A percentile compares a stretch with the other conserved stretches of the same genome.
Evolutionary conservation across 2,888 invertebrate genomes (phyloP).

Genomic region (Morpho achilles): DNA sequence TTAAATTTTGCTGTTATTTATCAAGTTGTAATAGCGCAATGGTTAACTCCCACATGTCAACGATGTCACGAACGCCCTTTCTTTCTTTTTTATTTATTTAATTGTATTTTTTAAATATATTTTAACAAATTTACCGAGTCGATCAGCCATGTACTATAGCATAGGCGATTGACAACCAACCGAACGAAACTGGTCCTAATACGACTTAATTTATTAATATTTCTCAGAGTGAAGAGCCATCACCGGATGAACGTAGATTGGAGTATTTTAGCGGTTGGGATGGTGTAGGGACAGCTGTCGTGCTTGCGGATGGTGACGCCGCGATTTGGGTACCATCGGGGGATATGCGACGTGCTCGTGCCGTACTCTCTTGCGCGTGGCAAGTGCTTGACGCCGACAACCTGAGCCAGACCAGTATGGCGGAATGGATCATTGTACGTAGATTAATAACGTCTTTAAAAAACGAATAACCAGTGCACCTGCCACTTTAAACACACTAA

Average conservation of each 20-base stretch:
- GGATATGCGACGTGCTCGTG: constrained; percentile 92
- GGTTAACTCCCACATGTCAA: no score
- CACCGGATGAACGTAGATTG: constrained; percentile 85
- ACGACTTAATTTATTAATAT: not conserved
- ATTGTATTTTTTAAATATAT: no score
- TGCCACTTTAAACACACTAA: no score
- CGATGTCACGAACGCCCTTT: no score
- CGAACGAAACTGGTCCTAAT: no score
- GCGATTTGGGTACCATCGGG: constrained; percentile 95
- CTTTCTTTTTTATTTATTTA: no score
- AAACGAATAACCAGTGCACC: no score
- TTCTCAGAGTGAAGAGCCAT: constrained; percentile 86
- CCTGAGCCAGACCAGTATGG: constrained; percentile 77
- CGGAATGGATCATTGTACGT: constrained; percentile 83
- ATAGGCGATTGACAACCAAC: no score
- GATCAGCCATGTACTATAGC: no score
- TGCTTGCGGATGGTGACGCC: constrained; percentile 83
- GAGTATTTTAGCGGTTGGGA: constrained; percentile 90
- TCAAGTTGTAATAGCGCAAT: no score
- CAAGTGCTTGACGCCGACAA: constrained; percentile 88
- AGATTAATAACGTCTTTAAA: not conserved
- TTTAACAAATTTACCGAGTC: no score
- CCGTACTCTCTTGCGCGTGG: constrained; percentile 94
- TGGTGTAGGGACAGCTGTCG: constrained; percentile 86
- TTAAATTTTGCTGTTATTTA: no score